These are phyloP conservation scores for Heliothis peltigera DNA, from an alignment of 2,888 invertebrate species.

Conservation along the genomic window DNA sequence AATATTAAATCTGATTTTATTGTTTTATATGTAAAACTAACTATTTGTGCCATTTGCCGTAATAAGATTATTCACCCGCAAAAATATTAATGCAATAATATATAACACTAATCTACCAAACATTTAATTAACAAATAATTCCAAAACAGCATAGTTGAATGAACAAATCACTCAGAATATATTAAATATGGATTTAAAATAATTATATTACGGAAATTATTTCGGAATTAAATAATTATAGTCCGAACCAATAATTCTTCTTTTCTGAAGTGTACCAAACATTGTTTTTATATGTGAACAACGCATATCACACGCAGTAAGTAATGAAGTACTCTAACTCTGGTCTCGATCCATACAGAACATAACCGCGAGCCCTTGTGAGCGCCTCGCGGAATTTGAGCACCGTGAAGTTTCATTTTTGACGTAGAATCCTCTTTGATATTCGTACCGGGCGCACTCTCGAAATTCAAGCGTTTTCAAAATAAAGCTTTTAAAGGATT, in stretches of 20 bases:
- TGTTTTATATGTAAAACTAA: no score
- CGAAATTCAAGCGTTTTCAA: constrained; percentile 8
- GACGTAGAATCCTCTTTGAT: constrained; percentile 50
- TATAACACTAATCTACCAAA: not conserved
- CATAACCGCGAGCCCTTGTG: constrained; percentile 11
- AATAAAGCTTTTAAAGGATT: constrained; percentile 34
- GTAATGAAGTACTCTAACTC: constrained; percentile 2
- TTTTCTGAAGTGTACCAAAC: not conserved
- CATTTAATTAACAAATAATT: not conserved
- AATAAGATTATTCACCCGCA: no score
- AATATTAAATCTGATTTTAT: no score
- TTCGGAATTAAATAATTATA: no score
- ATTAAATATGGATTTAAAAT: constrained; percentile 7
- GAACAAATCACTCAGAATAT: not conserved
- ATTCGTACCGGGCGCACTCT: constrained; percentile 22
- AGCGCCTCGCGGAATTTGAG: constrained; percentile 17
- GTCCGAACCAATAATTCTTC: not conserved
- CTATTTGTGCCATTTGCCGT: no score
- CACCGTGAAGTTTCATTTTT: constrained; percentile 35
- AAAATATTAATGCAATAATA: no score
- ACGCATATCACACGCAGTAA: not conserved
- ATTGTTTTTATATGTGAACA: not conserved
- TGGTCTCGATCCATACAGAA: constrained; percentile 14
- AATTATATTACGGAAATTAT: no score
- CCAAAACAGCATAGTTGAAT: not conserved